Evolutionary conservation across 2,888 invertebrate species (phyloP), one percentile per base, ranked within the genome.

Genomic region (Athalia circularis): DNA sequence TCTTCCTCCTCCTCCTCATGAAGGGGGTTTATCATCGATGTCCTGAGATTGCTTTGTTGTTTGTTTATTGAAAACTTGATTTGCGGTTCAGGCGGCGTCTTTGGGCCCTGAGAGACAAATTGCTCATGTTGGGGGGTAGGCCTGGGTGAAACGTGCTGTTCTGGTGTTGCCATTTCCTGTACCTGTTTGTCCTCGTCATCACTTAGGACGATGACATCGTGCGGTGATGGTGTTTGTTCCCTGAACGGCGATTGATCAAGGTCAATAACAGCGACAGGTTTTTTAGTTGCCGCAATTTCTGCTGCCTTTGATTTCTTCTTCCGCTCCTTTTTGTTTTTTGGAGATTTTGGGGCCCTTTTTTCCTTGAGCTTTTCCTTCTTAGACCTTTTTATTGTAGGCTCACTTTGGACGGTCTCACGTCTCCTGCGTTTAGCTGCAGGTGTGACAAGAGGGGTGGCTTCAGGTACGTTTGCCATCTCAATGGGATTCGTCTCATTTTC

Each of bases 201-300:
- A 83, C 95, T 96, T 43, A 97, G 91, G 75, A 97, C 94, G 87
- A 97, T 97, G 0, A 97, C 93, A 89, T 96, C 95, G 81, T 94
- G 93, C 0, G 96, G 96, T 74, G 96, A 95, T 7, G 96, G 95
- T 11, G 95, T 94, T 80, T 96, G 93, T 88, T 96, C 96, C 86
- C 95, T 94, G 91, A 96, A 96, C 6, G 96, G 97, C 78, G 96
- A 96, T 82, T 95, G 94, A 87, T 96, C 96, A 82, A 96, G 91
- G 91, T 96, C 96, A 84, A 97, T 96, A 79, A 96, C 95, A 29
- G 96, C 96, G 7, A 96, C 95, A 1, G 96, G 96, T 88, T 95
- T 96, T 78, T 94, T 92, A 77, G 93, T 93, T 7, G 91, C 91
- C 5, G 92, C 91, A 57, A 92, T 89, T 82, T 91, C 86, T 79